Base-by-base conservation (phyloP, 2,113 vertebrate genomes). In the Zingel zingel region DNA sequence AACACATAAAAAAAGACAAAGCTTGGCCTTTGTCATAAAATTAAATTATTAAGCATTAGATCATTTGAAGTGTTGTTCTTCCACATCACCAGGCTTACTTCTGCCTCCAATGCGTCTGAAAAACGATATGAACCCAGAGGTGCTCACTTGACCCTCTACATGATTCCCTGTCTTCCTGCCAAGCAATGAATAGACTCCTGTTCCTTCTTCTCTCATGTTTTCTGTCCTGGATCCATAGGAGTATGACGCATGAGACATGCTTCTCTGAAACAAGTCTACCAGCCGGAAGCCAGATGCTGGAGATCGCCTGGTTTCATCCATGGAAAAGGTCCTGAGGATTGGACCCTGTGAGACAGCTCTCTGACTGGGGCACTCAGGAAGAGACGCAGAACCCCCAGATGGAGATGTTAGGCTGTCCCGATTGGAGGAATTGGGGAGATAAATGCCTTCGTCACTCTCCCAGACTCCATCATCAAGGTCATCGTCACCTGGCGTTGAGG, bases 31-130 rank as follows among this genome's bases (percentile, higher is more conserved):
- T 14, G n/a, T 71, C 74, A 63, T 30, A 58, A 63, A 61, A 19
- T 59, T 19, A 74, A 76, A 64, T 13, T 25, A 85, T 91, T 53
- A 90, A 73, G 33, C 64, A 25, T 82, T 69, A 2, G 19, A 71
- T 63, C n/a, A 53, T 69, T 53, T 65, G 2, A 70, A 62, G n/a
- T 76, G 73, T 36, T 73, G 57, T 36, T 89, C 86, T 7, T 94
- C 91, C 36, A 81, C 36, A 13, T 92, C 89, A 4, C 57, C 59
- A 0, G 86, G 59, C 50, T 89, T 88, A 51, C 53, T 90, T 81
- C 78, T 88, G 45, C 91, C 91, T 74, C 95, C 94, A 6, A 95
- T 92, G 48, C 94, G 93, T 58, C 82, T 93, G 71, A 96, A 94
- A 77, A 96, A 96, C 66, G 93, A 94, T 10, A 90, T 89, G 5